These are phyloP conservation scores for Drosophila parthenogenetica DNA, from an alignment of 2,888 invertebrate species.

Conservation along the genomic window DNA sequence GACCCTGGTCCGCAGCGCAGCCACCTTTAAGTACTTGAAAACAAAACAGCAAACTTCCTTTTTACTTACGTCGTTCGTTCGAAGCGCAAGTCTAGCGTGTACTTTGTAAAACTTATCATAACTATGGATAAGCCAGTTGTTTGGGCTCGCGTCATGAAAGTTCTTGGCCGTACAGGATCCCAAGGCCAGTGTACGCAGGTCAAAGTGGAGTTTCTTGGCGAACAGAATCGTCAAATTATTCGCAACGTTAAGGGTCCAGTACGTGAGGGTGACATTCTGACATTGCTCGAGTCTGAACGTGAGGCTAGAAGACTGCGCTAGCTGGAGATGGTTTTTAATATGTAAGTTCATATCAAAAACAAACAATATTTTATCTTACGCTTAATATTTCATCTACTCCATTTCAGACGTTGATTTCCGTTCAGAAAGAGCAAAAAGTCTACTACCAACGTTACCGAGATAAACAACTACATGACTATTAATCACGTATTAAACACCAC, in stretches of 20 bases:
- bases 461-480: constrained; percentile 88
- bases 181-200: constrained; percentile 99
- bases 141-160: constrained; percentile 97
- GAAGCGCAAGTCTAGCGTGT: constrained; percentile 76
- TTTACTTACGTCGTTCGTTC: constrained; percentile 80
- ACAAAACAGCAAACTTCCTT: constrained; percentile 71
- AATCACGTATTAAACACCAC: constrained; percentile 24
- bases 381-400: neutral
- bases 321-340: constrained; percentile 37
- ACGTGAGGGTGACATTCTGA: constrained; percentile 99
- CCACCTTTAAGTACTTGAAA: constrained; percentile 51
- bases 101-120: constrained; percentile 54
- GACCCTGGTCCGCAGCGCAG: constrained; percentile 51
- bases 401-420: constrained; percentile 28
- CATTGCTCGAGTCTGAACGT: constrained; percentile 99
- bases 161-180: constrained; percentile 99
- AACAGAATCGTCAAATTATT: constrained; percentile 98
- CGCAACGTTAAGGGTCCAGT: constrained; percentile 99
- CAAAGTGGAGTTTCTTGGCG: constrained; percentile 98
- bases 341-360: constrained; percentile 1
- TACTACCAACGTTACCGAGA: neutral
- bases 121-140: constrained; percentile 94
- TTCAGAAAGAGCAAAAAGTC: constrained; percentile 1
- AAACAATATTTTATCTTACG: neutral
- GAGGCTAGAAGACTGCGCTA: constrained; percentile 98